Conservation (phyloP, 2,797 vertebrate species). For the Agapornis canus region DNA sequence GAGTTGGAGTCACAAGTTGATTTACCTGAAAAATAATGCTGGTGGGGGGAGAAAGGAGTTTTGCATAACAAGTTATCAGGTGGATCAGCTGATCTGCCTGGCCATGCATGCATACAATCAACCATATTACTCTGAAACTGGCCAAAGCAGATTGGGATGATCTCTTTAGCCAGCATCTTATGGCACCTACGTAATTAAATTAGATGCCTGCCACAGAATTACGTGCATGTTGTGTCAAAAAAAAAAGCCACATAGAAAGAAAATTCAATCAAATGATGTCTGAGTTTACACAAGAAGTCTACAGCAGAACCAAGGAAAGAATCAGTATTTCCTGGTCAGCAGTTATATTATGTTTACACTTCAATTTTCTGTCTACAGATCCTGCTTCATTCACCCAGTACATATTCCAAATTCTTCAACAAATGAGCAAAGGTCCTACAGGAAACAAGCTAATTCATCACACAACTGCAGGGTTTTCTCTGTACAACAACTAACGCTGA, state of each 20-base stretch:
- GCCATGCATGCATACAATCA: not conserved
- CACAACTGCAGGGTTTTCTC: not conserved
- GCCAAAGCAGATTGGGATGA: not conserved
- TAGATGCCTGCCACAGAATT: not conserved
- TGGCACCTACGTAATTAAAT: not conserved
- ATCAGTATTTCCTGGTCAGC: not conserved
- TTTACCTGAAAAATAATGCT: not conserved
- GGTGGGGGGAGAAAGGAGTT: accelerated
- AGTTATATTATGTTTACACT: not conserved
- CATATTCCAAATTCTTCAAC: not conserved
- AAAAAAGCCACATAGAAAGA: not conserved
- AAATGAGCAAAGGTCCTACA: not conserved
- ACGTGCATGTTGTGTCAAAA: not conserved
- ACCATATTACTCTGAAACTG: not conserved
- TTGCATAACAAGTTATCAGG: not conserved
- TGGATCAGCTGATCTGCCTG: not conserved
- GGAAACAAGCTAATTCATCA: not conserved
- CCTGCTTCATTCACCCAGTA: not conserved
- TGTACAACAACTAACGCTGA: not conserved
- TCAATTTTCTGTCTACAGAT: not conserved
- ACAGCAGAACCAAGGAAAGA: not conserved
- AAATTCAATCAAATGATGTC: not conserved
- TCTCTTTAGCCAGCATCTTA: not conserved
- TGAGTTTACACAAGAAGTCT: not conserved
- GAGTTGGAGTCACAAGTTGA: not conserved